Evolutionary conservation across 1,140 invertebrate species (phyloP), one percentile per base, ranked within the genome.

Genomic region (Euwallacea similis): DNA sequence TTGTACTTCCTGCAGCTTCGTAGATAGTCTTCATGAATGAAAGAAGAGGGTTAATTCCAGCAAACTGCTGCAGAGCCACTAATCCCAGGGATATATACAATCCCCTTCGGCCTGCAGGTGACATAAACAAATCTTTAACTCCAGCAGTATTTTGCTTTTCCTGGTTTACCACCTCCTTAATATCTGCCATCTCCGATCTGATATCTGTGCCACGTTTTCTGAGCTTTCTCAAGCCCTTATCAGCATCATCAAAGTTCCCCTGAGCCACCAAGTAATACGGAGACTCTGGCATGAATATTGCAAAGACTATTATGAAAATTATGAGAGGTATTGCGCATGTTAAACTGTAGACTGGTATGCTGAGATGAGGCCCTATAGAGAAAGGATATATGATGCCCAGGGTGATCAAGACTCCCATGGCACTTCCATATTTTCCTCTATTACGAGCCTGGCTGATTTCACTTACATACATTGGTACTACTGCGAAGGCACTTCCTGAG

Each of bases 31-130:
- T 86, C 0, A 90, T 85, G 75, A 94, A 94, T 79, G 95, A 95
- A 66, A 95, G 89, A 21, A 95, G 89, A 0, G 90, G 91, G 76
- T 95, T 96, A 16, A 96, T 91, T 43, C 94, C 93, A 66, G 89
- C 90, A 41, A 95, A 83, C 79, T 96, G 93, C 78, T 96, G 93
- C 79, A 95, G 91, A 63, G 93, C 83, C 91, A 96, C 94, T 0
- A 96, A 83, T n/a, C 88, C 87, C 69, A 93, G 86, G 53, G 87
- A 89, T 53, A 96, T 92, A 9, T 88, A 66, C 6, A 95, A 77
- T 7, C 89, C 90, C 80, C 89, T 93, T 10, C 85, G 81, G 75
- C 88, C 86, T 2, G 83, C 79, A 50, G 81, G 80, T 13, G 64
- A 64, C 11, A 10, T 66, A 42, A 75, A 63, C 10, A 75, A 53